These are phyloP conservation scores for Neomorphus geoffroyi DNA, from an alignment of 2,797 vertebrate genomes.

Conservation along the genomic window DNA sequence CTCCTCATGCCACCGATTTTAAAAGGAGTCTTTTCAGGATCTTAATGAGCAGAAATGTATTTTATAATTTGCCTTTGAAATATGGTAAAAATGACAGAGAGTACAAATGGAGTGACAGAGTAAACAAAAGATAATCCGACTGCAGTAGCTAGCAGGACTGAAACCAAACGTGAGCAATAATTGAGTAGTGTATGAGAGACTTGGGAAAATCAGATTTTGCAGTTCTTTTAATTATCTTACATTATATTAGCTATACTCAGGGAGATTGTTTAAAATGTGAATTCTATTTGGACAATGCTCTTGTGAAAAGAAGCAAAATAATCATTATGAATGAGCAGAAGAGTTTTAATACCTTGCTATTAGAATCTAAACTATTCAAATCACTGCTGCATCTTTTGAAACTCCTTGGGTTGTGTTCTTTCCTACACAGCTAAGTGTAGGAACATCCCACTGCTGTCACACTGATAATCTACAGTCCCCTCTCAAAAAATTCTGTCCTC, in stretches of 20 bases:
- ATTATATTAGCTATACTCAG: background rate
- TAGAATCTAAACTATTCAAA: background rate
- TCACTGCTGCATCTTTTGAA: background rate
- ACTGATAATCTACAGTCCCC: background rate
- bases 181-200: background rate
- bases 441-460: background rate
- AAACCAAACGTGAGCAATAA: background rate
- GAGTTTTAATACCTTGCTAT: background rate
- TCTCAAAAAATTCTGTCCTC: background rate
- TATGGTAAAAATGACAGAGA: background rate
- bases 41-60: background rate
- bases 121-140: slow-evolving; percentile 1
- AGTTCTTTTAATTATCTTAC: slow-evolving; percentile 15
- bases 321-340: background rate
- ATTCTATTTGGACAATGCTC: background rate
- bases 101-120: background rate
- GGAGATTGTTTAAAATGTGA: background rate
- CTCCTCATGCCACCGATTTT: background rate
- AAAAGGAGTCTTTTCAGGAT: background rate
- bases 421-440: background rate
- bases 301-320: background rate
- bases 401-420: background rate
- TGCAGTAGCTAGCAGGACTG: background rate
- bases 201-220: background rate
- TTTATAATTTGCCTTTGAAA: background rate